A percentile compares a stretch with the other conserved stretches of the same genome.
Evolutionary conservation across 1,140 invertebrate genomes (phyloP).

Genomic region (Artemia franciscana): DNA sequence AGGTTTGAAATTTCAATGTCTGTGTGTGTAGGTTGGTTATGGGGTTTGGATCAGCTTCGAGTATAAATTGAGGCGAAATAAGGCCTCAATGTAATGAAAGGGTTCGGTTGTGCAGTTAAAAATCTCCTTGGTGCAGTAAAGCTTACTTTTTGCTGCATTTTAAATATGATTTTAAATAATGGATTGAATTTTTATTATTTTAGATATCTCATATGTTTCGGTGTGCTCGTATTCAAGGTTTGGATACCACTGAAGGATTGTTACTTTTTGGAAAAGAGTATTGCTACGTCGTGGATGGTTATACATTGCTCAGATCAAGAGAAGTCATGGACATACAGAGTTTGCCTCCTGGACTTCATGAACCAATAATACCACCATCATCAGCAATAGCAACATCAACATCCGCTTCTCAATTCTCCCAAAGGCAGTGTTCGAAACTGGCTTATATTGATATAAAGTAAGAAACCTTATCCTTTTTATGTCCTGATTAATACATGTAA

Average conservation of each 20-base stretch:
- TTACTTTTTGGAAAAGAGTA: constrained; percentile 87
- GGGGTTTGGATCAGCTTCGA: no score
- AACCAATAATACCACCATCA: constrained; percentile 48
- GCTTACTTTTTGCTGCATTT: no score
- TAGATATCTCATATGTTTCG: constrained; percentile 63
- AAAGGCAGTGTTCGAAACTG: constrained; percentile 60
- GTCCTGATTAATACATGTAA: no score
- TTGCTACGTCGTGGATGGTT: constrained; percentile 96
- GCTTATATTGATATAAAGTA: constrained; percentile 88
- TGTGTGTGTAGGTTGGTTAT: no score
- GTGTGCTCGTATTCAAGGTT: constrained; percentile 84
- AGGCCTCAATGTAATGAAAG: no score
- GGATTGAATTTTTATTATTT: background rate
- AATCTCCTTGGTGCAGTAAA: no score
- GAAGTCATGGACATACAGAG: constrained; percentile 77
- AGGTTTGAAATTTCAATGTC: no score
- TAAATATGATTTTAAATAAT: background rate
- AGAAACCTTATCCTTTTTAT: no score
- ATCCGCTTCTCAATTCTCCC: constrained; percentile 24
- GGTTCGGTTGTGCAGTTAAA: background rate
- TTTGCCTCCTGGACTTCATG: constrained; percentile 58
- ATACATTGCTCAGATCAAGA: constrained; percentile 78
- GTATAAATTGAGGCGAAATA: no score
- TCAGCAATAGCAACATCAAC: constrained; percentile 29
- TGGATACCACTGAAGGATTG: constrained; percentile 78